Evolutionary conservation across 2,888 invertebrate species (phyloP).

Genomic region (Amiota minor): DNA sequence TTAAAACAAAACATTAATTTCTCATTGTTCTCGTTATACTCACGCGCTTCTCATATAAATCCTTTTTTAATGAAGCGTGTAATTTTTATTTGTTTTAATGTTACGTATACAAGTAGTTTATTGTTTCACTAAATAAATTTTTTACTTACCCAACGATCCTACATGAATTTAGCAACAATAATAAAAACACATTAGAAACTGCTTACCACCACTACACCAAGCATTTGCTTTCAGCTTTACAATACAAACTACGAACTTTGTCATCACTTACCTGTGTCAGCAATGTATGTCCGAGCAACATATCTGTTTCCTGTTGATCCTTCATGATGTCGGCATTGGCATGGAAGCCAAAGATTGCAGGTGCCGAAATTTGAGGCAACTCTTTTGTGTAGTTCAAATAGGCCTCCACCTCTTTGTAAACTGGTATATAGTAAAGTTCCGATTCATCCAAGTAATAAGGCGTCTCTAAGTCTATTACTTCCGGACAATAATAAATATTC

Average conservation of each 20-base stretch:
- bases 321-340: constrained; percentile 94
- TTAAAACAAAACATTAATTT: no score
- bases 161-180: constrained; percentile 37
- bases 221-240: constrained; percentile 16
- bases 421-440: constrained; percentile 83
- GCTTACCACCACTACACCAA: not conserved
- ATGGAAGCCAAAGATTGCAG: constrained; percentile 93
- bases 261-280: constrained; percentile 81
- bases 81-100: constrained; percentile 1
- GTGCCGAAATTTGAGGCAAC: constrained; percentile 85
- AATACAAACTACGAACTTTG: not conserved
- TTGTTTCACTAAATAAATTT: constrained; percentile 8
- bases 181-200: no score
- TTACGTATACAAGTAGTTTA: no score
- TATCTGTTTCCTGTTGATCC: constrained; percentile 89
- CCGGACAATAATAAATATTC: constrained; percentile 83
- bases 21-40: constrained; percentile 39
- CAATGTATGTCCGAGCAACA: constrained; percentile 82
- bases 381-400: constrained; percentile 80
- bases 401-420: constrained; percentile 81
- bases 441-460: constrained; percentile 80
- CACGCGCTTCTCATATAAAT: constrained; percentile 73
- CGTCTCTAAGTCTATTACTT: constrained; percentile 78
- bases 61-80: constrained; percentile 69
- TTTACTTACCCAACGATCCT: constrained; percentile 74